Percentiles rank a stretch among this genome's conserved stretches.
Conservation (phyloP, 2,888 invertebrate genomes). For the Hirtodrosophila cameraria region DNA sequence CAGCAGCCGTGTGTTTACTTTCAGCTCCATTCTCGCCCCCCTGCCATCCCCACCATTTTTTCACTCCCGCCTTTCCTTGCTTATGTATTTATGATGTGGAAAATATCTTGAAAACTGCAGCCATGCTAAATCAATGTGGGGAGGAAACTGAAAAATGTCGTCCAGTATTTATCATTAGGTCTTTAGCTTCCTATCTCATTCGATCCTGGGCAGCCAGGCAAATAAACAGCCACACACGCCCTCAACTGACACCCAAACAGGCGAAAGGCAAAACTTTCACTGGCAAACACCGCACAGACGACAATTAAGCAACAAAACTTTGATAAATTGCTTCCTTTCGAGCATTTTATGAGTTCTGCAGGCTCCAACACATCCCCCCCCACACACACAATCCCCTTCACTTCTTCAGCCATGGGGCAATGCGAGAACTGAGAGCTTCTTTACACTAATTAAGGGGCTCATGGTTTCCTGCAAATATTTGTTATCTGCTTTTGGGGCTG, state of each 20-base stretch:
- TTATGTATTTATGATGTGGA: constrained; percentile 81
- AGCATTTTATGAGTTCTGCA: constrained; percentile 65
- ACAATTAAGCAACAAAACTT: constrained; percentile 81
- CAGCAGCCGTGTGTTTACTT: constrained; percentile 61
- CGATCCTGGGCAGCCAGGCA: constrained; percentile 9
- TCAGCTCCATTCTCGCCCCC: constrained; percentile 11
- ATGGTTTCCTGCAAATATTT: constrained; percentile 79
- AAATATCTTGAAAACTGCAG: constrained; percentile 73
- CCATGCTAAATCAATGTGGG: constrained; percentile 62
- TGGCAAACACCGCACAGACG: constrained; percentile 68
- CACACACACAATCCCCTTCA: background rate
- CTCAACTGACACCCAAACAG: constrained; percentile 6
- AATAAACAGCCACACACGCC: constrained; percentile 57
- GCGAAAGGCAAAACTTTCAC: constrained; percentile 56
- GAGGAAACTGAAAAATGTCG: constrained; percentile 26
- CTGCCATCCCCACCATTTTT: background rate
- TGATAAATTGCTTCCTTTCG: constrained; percentile 81
- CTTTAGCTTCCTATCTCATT: constrained; percentile 2
- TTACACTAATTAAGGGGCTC: constrained; percentile 81
- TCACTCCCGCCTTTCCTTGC: constrained; percentile 39
- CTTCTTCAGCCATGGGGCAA: constrained; percentile 3
- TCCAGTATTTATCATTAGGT: constrained; percentile 55
- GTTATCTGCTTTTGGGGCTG: constrained; percentile 67
- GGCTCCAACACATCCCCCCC: background rate
- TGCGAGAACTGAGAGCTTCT: constrained; percentile 56